A percentile compares a stretch with the other conserved stretches of the same genome.
These are phyloP conservation scores for Hyles lineata DNA, from an alignment of 2,888 invertebrate genomes.

Conservation along the genomic window DNA sequence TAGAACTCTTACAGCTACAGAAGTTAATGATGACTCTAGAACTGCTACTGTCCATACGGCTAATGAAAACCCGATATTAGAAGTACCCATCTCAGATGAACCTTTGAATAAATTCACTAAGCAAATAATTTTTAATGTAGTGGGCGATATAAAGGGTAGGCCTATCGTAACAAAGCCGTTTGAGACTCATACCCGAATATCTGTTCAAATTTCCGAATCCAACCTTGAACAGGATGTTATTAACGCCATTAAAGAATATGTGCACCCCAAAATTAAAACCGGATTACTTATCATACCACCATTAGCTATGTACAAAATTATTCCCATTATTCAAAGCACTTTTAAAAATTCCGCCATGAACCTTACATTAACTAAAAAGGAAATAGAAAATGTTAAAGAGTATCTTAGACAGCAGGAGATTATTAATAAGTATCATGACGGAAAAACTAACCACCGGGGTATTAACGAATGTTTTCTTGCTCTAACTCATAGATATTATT, in stretches of 20 bases:
- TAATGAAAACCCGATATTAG: constrained; percentile 41
- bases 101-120: constrained; percentile 40
- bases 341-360: constrained; percentile 39
- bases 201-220: constrained; percentile 39
- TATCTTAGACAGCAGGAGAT: constrained; percentile 30
- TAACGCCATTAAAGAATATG: constrained; percentile 44
- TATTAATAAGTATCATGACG: constrained; percentile 31
- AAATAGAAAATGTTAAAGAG: constrained; percentile 35
- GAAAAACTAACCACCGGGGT: constrained; percentile 32
- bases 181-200: constrained; percentile 39
- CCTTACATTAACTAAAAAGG: constrained; percentile 30
- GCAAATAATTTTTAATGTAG: constrained; percentile 40
- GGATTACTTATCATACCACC: constrained; percentile 40
- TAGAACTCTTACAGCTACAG: no score
- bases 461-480: constrained; percentile 31
- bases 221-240: constrained; percentile 43
- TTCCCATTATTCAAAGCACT: constrained; percentile 34
- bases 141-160: constrained; percentile 38
- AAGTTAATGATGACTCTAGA: constrained; percentile 26
- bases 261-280: constrained; percentile 45
- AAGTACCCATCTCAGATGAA: no score
- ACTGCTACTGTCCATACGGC: constrained; percentile 41
- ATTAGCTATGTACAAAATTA: constrained; percentile 31
- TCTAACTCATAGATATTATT: constrained; percentile 8
- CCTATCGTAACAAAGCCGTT: constrained; percentile 42